These are phyloP conservation scores for Salvelinus alpinus DNA, from an alignment of 2,113 vertebrate species.

Conservation along the genomic window DNA sequence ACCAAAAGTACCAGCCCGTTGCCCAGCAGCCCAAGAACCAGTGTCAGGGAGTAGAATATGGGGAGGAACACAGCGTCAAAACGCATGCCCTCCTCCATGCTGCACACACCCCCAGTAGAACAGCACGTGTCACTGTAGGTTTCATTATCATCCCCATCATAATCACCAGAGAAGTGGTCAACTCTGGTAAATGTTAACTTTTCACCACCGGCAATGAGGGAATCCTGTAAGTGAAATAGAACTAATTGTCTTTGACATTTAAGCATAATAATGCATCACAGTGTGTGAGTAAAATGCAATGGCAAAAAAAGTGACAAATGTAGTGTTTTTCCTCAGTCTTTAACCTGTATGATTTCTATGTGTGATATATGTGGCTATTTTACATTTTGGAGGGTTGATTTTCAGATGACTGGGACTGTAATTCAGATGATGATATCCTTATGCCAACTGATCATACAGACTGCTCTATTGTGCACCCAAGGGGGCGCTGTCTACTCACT, in stretches of 20 bases:
- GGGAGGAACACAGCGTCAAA: conserved; percentile 78
- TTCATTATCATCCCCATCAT: not conserved
- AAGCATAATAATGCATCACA: not conserved
- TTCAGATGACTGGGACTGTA: conserved; percentile 9
- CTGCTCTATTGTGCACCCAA: not conserved
- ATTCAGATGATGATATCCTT: not conserved
- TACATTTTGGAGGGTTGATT: not conserved
- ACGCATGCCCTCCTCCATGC: conserved; percentile 22
- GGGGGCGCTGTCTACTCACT: not conserved
- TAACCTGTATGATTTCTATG: not conserved
- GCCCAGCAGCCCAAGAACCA: conserved; percentile 79
- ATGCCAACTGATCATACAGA: no score
- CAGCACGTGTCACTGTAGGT: conserved; percentile 31
- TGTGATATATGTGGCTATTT: not conserved
- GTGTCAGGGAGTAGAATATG: conserved; percentile 72
- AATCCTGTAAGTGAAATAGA: not conserved
- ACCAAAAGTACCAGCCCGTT: conserved; percentile 77
- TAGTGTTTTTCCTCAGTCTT: not conserved
- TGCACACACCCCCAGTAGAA: conserved; percentile 43
- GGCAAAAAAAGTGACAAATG: not conserved
- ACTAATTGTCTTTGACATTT: not conserved
- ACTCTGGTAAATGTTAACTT: not conserved
- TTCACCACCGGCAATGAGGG: not conserved
- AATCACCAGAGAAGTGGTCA: not conserved
- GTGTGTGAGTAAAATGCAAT: not conserved